Percentiles rank a stretch among this genome's conserved stretches.
Conservation (phyloP, 2,888 invertebrate genomes). For the Hypomecis punctinalis region DNA sequence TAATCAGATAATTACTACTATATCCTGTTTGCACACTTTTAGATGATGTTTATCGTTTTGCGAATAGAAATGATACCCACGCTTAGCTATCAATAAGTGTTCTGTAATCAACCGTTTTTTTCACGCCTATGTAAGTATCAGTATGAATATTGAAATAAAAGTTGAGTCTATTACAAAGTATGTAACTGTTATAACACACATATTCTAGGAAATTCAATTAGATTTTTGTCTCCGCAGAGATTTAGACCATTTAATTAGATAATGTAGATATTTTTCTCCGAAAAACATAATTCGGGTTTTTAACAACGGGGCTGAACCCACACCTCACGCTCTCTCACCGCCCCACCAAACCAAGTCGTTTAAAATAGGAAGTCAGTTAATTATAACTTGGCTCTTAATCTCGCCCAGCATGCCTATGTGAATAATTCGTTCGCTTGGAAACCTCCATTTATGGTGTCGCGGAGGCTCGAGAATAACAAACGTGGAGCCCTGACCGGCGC, state of each 20-base stretch:
- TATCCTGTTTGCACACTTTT: constrained; percentile 17
- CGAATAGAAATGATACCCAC: constrained; percentile 3
- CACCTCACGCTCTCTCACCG: background rate
- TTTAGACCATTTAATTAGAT: no score
- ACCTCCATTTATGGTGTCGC: constrained; percentile 5
- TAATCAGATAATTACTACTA: constrained; percentile 16
- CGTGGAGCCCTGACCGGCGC: constrained; percentile 4
- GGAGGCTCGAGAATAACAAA: constrained; percentile 6
- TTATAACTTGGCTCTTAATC: background rate
- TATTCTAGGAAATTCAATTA: no score
- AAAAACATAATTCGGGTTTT: no score
- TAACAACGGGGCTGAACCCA: no score
- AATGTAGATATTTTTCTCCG: no score
- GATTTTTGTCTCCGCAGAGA: no score
- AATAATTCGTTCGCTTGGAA: background rate
- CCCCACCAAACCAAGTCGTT: no score
- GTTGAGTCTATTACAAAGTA: background rate
- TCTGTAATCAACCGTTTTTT: background rate
- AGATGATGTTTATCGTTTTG: background rate
- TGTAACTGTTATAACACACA: background rate
- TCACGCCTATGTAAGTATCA: no score
- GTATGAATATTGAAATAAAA: background rate
- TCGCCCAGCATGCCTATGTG: no score
- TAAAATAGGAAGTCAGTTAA: background rate
- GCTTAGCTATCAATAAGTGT: background rate